These are phyloP conservation scores for Hirtodrosophila alboralis DNA, from an alignment of 2,888 invertebrate species.

Conservation along the genomic window DNA sequence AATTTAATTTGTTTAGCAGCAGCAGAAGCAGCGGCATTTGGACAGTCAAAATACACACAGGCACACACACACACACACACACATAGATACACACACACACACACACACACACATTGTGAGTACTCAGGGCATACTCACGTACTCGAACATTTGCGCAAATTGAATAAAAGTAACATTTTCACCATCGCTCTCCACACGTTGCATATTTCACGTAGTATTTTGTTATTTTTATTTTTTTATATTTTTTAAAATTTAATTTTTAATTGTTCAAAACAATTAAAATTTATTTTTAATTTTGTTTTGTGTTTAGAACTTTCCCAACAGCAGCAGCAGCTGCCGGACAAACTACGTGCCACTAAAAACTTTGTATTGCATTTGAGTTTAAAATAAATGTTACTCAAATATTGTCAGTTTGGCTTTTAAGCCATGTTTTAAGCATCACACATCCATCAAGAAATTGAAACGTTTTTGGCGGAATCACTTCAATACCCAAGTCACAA, in stretches of 20 bases:
- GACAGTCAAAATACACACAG: slow-evolving; percentile 18
- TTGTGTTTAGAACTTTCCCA: slow-evolving; percentile 44
- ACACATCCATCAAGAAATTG: slow-evolving; percentile 42
- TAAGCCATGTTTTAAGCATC: slow-evolving; percentile 26
- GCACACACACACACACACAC: slow-evolving; percentile 26
- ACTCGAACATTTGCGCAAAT: slow-evolving; percentile 64
- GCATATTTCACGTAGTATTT: slow-evolving; percentile 30
- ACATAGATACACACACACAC: slow-evolving; percentile 11
- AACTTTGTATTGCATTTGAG: slow-evolving; percentile 37
- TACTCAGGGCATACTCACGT: slow-evolving; percentile 47
- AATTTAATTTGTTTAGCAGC: slow-evolving; percentile 77
- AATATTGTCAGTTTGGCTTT: slow-evolving; percentile 14
- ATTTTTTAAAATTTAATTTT: slow-evolving; percentile 68
- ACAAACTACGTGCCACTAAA: slow-evolving; percentile 59
- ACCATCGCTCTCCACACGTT: slow-evolving; percentile 13
- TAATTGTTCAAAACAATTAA: slow-evolving; percentile 79
- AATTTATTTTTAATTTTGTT: slow-evolving; percentile 72
- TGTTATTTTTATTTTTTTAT: slow-evolving; percentile 7
- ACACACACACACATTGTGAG: slow-evolving; percentile 17
- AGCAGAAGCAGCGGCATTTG: slow-evolving; percentile 58
- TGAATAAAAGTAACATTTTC: slow-evolving; percentile 59
- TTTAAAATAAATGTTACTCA: slow-evolving; percentile 1
- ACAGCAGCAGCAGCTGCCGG: slow-evolving; percentile 60
- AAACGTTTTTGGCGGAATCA: slow-evolving; percentile 14
- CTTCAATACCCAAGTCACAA: slow-evolving; percentile 19